These are phyloP conservation scores for Achlya flavicornis DNA, from an alignment of 2,888 invertebrate species.

Conservation along the genomic window DNA sequence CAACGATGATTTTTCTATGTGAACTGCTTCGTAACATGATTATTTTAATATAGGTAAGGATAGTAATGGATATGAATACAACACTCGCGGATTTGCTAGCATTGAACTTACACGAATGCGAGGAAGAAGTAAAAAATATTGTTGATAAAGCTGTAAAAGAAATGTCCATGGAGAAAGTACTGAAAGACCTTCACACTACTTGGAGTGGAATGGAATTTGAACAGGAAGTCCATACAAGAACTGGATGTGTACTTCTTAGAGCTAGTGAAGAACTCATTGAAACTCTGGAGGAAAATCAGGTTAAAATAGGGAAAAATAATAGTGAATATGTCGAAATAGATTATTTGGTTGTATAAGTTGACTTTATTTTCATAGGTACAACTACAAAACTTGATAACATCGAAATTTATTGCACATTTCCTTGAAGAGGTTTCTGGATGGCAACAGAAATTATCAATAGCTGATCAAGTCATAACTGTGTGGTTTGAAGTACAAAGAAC, in stretches of 20 bases:
- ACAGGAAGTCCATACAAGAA: constrained; percentile 93
- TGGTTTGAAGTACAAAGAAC: constrained; percentile 99
- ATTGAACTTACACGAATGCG: constrained; percentile 97
- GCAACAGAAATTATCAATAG: constrained; percentile 96
- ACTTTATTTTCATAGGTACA: constrained; percentile 86
- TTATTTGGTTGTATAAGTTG: not conserved
- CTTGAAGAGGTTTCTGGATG: constrained; percentile 96
- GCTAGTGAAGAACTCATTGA: constrained; percentile 98
- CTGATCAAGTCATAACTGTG: constrained; percentile 95
- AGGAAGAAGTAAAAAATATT: constrained; percentile 98
- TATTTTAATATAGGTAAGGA: constrained; percentile 88
- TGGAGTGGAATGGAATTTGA: constrained; percentile 98
- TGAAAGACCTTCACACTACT: constrained; percentile 94
- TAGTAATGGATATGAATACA: constrained; percentile 96
- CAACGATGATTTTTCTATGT: not conserved
- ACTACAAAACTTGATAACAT: constrained; percentile 97
- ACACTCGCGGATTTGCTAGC: constrained; percentile 96
- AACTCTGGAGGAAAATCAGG: constrained; percentile 98
- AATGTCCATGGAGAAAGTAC: constrained; percentile 98
- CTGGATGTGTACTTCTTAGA: constrained; percentile 92
- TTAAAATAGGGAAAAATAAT: constrained; percentile 41
- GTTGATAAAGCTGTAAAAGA: constrained; percentile 99
- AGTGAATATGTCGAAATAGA: not conserved
- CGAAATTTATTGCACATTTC: constrained; percentile 98
- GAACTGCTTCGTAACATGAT: constrained; percentile 10